Evolutionary conservation across 2,797 vertebrate species (phyloP).

Genomic region (Micrastur ruficollis): DNA sequence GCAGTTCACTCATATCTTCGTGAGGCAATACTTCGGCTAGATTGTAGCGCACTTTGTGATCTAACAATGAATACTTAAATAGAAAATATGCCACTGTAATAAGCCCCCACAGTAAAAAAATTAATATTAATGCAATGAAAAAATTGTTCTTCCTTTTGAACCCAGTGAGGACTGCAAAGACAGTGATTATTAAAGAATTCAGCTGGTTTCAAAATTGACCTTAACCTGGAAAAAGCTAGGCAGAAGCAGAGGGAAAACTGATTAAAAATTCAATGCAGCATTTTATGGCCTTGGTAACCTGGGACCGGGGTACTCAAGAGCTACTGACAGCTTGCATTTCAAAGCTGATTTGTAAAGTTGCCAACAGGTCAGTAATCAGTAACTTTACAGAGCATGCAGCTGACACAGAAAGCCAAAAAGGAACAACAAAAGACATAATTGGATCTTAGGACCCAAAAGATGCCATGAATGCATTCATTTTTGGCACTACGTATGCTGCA

Average conservation of each 20-base stretch:
- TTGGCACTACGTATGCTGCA: conserved; percentile 22
- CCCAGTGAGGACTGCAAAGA: conserved; percentile 40
- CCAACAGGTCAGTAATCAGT: conserved; percentile 60
- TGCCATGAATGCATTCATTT: conserved; percentile 63
- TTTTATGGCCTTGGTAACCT: conserved; percentile 33
- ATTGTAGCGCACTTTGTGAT: not conserved
- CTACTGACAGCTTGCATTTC: conserved; percentile 21
- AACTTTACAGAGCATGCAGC: conserved; percentile 49
- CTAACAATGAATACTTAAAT: conserved; percentile 64
- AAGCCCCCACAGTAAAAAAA: conserved; percentile 59
- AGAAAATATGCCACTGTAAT: conserved; percentile 54
- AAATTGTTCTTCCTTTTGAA: conserved; percentile 59
- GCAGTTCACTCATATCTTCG: conserved; percentile 1
- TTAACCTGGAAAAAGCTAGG: conserved; percentile 65
- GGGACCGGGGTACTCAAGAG: conserved; percentile 31
- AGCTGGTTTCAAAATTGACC: conserved; percentile 53
- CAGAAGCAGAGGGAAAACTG: conserved; percentile 35
- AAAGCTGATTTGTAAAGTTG: conserved; percentile 44
- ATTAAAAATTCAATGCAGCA: conserved; percentile 62
- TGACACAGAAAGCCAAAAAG: conserved; percentile 45
- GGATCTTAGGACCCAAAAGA: conserved; percentile 22
- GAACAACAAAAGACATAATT: not conserved
- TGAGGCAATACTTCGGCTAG: conserved; percentile 4
- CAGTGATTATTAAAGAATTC: conserved; percentile 45
- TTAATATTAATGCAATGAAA: conserved; percentile 69